Evolutionary conservation across 30 jellyfish, hydroid and myxozoan genomes (phyloP).

Genomic region (Morbakka virulenta): DNA sequence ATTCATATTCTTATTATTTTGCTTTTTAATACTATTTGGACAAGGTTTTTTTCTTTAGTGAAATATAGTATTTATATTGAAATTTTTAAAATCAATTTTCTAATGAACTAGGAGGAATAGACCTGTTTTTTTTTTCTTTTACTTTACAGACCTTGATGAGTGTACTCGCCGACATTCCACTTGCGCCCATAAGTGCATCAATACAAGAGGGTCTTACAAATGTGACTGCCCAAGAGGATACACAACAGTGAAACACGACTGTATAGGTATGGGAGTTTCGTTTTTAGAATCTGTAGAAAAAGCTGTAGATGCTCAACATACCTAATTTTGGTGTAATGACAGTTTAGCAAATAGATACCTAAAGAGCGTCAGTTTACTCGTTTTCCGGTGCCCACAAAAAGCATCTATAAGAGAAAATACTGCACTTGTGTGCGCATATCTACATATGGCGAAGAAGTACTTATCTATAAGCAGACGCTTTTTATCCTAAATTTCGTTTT

Average conservation of each 20-base stretch:
- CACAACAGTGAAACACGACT: slow-evolving; percentile 15
- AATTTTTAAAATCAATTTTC: background rate
- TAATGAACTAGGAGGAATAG: background rate
- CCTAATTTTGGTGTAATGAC: background rate
- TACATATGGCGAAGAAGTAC: too few species aligned
- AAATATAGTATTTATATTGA: background rate
- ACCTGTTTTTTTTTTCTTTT: background rate
- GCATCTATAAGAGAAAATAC: background rate
- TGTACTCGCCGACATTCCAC: slow-evolving; percentile 59
- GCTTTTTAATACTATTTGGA: background rate
- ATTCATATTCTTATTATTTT: too few species aligned
- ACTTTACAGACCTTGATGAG: slow-evolving; percentile 71
- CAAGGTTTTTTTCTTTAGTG: background rate
- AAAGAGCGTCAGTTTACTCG: too few species aligned
- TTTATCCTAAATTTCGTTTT: too few species aligned
- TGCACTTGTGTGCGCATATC: too few species aligned
- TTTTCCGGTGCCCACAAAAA: background rate
- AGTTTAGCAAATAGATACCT: too few species aligned
- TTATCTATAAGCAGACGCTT: too few species aligned
- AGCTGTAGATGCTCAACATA: background rate
- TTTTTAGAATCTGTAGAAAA: background rate
- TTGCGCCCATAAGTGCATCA: slow-evolving; percentile 55
- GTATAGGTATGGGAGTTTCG: slow-evolving; percentile 50
- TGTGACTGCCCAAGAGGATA: slow-evolving; percentile 75
- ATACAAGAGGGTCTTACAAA: slow-evolving; percentile 54